Base-by-base conservation (phyloP, 1,140 invertebrate species). In the Diuraphis noxia region DNA sequence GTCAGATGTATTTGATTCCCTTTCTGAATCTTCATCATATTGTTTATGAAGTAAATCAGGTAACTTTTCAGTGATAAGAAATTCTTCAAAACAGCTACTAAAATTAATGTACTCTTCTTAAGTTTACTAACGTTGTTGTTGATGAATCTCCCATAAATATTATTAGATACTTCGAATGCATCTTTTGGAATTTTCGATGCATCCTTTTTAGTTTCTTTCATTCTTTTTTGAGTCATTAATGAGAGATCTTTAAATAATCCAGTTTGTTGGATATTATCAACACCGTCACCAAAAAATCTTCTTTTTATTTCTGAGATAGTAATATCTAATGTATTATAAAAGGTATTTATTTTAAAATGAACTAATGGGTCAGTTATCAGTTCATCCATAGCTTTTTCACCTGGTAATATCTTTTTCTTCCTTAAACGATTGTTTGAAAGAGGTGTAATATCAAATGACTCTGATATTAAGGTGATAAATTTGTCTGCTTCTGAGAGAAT, bases 121-220 rank as follows among this genome's bases (percentile, higher is more conserved):
- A 72, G n/a, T 46, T 46, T 46, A 46, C 46, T 46, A n/a, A 72
- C n/a, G 8, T 72, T n/a, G 10, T n/a, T 72, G 2, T 72, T 72
- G 63, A 72, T 72, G n/a, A 72, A 72, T 72, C n/a, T 72, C n/a
- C 63, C 63, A 72, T 72, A 72, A 72, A 72, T 72, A 72, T n/a
- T 72, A 72, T n/a, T 34, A 72, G 34, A 72, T 72, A 72, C n/a
- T 72, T 72, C n/a, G 4, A 72, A 72, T n/a, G 63, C 63, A 72
- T 72, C 25, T 72, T 72, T 72, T 72, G n/a, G 30, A 72, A 72
- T 72, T n/a, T 72, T 34, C 10, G 1, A 72, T 72, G 8, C 10
- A n/a, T 72, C n/a, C 13, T 72, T 72, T 72, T 72, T 72, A 13
- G 13, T n/a, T n/a, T 72, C 63, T 72, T 72, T 72, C n/a, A 72